Base-by-base conservation (phyloP, 2,113 vertebrate genomes). In the Psammodynastes pulverulentus region DNA sequence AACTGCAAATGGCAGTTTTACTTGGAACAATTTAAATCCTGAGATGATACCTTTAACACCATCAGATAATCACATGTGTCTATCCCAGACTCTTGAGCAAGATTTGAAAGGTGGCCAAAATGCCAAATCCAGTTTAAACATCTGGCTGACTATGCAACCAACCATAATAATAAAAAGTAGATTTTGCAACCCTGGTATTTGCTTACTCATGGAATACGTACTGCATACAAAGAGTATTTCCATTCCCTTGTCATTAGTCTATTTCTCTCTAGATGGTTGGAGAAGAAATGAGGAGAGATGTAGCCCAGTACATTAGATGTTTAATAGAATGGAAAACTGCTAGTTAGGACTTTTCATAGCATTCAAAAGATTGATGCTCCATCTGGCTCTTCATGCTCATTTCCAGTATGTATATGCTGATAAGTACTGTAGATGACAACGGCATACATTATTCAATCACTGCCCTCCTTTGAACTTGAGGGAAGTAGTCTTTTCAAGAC, bases 291-390 rank as follows among this genome's bases (percentile, higher is more conserved):
- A 96, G 96, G 93, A 95, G 92, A 90, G 9, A 87, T 95, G 93
- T 95, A 96, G 94, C 88, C 90, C 96, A 94, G 93, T 94, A 96
- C 94, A 94, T 3, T 95, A 96, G 94, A 95, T 91, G 92, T 95
- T 94, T 93, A 94, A 93, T 90, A 95, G 91, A 96, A 95, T 94
- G 92, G 91, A 95, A 95, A 95, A 95, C 93, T 95, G 72, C 92
- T 88, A 51, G 92, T 97, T 96, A 96, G 96, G 93, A 95, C 95
- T 96, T 92, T 94, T 92, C 93, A 54, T 93, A 89, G 58, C 93
- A 88, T 19, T 94, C 84, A 95, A 90, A 95, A 94, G 94, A 95
- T 90, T 92, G 93, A 95, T 95, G 86, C 87, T 94, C 89, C 91
- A 26, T 62, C 94, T 45, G 87, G 95, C 90, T 79, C 8, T 92